These are phyloP conservation scores for Onychomys leucogaster DNA, from an alignment of 2,797 vertebrate genomes.

Conservation along the genomic window DNA sequence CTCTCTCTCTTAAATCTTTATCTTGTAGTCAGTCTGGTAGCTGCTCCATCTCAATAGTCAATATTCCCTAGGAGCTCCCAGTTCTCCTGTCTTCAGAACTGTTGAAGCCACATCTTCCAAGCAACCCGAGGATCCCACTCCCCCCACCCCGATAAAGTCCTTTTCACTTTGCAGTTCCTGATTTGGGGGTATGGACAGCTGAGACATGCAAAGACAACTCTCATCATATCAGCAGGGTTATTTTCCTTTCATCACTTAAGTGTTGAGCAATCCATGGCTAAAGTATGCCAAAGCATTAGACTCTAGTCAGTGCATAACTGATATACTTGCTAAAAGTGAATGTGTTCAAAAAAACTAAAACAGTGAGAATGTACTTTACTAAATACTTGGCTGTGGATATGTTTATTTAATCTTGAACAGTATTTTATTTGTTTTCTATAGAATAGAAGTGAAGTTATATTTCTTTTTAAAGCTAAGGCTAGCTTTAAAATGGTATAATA, in stretches of 20 bases:
- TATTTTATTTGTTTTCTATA: background rate
- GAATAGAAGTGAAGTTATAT: background rate
- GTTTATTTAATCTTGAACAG: slow-evolving; percentile 12
- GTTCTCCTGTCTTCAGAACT: background rate
- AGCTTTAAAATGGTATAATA: slow-evolving; percentile 22
- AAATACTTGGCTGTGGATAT: background rate
- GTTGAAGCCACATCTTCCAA: background rate
- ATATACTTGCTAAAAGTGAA: slow-evolving; percentile 4
- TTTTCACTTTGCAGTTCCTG: background rate
- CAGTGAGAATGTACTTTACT: background rate
- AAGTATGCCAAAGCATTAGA: background rate
- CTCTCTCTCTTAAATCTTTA: background rate
- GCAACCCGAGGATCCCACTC: too few relatives aligned
- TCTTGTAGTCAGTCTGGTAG: background rate
- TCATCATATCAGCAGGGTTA: background rate
- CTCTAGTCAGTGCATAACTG: background rate
- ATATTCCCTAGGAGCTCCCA: too few relatives aligned
- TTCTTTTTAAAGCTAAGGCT: background rate
- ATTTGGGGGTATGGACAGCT: background rate
- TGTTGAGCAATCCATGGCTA: background rate
- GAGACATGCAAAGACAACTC: background rate
- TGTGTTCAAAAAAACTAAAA: background rate
- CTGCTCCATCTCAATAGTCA: background rate
- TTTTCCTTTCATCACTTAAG: background rate
- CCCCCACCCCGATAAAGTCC: background rate